Evolutionary conservation across 2,888 invertebrate species (phyloP), one percentile per base, ranked within the genome.

Genomic region (Hirtodrosophila cameraria): DNA sequence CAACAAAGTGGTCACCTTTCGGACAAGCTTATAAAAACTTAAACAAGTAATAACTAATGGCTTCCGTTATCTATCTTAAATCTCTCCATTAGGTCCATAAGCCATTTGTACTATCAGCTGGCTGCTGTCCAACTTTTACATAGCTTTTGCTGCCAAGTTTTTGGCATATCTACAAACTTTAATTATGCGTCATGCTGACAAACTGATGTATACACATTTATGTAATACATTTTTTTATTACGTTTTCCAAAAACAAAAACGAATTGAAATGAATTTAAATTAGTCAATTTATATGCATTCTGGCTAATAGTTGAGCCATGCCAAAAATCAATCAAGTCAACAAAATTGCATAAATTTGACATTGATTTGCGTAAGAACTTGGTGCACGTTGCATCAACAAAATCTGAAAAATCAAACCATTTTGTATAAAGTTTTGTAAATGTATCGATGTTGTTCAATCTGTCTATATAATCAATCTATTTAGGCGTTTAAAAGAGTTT

Each of bases 181-280:
- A 86, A 84, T 78, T 76, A 67, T 84, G 77, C 86, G 60, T 61
- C 68, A 79, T 13, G 66, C 49, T 75, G 76, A 65, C 83, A 48
- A 41, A 30, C 52, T 20, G 36, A 12, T 16, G 48, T 15, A 49
- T 18, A 43, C 23, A 11, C 11, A 4, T 12, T 39, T 35, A 28
- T 5, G 13, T 16, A 13, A 16, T 16, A 13, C 11, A 54, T 13
- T n/a, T 1, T n/a, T 27, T 8, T 7, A 33, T 30, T 11, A 13
- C 3, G 15, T 13, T 33, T n/a, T 8, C 12, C n/a, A 4, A 12
- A 12, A 1, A 16, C 16, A 11, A 11, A 12, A 4, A 12, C 5
- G 16, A 4, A 12, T 45, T 39, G 2, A 5, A 58, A 58, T 16
- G 3, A 8, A 27, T 38, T 54, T 31, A 23, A 58, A 55, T 18